phyloP scores from a whole-genome alignment of 2,113 vertebrate genomes.

The Nothoprocta pentlandii region DNA sequence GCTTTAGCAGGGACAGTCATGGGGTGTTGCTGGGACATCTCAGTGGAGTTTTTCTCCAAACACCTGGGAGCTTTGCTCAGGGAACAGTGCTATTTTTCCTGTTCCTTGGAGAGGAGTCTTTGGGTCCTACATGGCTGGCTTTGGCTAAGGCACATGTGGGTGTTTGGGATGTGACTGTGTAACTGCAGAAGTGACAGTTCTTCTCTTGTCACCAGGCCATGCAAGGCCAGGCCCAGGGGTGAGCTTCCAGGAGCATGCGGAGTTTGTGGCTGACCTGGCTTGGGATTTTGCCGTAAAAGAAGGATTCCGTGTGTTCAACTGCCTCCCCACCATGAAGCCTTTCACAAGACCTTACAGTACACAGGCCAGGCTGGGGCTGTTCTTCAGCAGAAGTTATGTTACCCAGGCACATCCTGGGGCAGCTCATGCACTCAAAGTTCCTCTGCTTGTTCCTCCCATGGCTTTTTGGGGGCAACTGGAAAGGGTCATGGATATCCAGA shows the following conservation, averaged over 20 bases:
- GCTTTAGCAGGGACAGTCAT: background rate
- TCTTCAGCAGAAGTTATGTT: constrained; percentile 17
- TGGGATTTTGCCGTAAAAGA: constrained; percentile 89
- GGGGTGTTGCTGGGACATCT: background rate
- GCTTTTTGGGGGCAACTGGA: constrained; percentile 8
- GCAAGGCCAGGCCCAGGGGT: constrained; percentile 58
- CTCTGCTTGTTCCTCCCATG: constrained; percentile 23
- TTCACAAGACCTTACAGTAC: background rate
- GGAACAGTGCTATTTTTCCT: background rate
- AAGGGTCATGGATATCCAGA: constrained; percentile 9
- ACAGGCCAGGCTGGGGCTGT: rapidly evolving
- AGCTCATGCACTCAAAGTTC: background rate
- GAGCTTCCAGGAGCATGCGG: constrained; percentile 49
- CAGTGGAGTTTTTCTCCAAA: background rate
- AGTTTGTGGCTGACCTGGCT: constrained; percentile 76
- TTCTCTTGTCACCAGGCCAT: constrained; percentile 68
- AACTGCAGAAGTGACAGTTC: background rate
- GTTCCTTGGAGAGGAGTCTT: background rate
- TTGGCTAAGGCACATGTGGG: background rate
- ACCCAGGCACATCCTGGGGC: background rate
- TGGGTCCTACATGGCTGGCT: background rate
- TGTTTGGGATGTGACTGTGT: background rate
- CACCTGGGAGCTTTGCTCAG: background rate
- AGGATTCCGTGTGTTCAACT: constrained; percentile 86
- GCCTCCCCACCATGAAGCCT: constrained; percentile 21